Percentiles rank a stretch among this genome's conserved stretches.
Evolutionary conservation across 2,888 invertebrate species (phyloP).

Genomic region (Aphrophora alni): DNA sequence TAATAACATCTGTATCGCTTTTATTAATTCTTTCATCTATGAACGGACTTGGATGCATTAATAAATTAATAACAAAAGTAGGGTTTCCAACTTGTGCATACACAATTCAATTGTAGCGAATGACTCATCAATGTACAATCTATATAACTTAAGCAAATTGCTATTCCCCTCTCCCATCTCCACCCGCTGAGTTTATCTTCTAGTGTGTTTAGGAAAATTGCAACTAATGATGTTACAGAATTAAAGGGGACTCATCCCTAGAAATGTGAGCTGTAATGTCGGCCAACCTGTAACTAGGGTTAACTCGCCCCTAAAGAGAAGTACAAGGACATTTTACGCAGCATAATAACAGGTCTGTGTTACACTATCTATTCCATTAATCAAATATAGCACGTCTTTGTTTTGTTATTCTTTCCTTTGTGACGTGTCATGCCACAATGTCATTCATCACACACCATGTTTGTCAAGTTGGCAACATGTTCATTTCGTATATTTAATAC

Average conservation of each 20-base stretch:
- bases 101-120: neutral
- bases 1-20: no score
- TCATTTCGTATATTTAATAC: neutral
- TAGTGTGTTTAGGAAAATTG: slow-evolving; percentile 4
- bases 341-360: neutral
- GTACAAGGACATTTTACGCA: neutral
- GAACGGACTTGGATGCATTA: no score
- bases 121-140: neutral
- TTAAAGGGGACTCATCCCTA: neutral
- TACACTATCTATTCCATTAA: neutral
- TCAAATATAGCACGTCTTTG: neutral
- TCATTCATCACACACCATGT: neutral
- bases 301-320: neutral
- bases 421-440: neutral
- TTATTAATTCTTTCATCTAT: no score
- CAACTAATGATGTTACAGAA: neutral
- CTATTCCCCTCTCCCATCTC: neutral
- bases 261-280: neutral
- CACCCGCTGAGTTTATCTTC: neutral
- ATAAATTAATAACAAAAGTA: no score
- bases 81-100: neutral
- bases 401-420: neutral
- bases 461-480: neutral
- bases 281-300: neutral
- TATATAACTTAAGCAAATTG: neutral